Percentiles rank a stretch among this genome's conserved stretches.
phyloP scores from a whole-genome alignment of 2,113 vertebrate species.

The Rattus rattus region DNA sequence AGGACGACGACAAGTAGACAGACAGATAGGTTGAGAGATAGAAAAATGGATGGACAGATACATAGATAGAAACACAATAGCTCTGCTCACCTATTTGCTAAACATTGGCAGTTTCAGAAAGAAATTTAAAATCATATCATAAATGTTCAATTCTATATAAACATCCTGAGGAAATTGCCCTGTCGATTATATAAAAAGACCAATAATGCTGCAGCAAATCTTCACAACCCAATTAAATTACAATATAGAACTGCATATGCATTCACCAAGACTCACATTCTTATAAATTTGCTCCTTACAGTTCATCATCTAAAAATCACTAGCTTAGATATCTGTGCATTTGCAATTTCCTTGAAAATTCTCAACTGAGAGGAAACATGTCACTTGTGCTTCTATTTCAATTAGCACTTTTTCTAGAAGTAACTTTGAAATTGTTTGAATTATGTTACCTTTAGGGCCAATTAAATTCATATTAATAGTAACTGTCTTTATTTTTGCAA shows the following conservation, averaged over 20 bases:
- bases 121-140: neutral
- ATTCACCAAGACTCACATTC: neutral
- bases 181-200: neutral
- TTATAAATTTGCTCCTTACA: neutral
- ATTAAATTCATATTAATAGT: slow-evolving; percentile 47
- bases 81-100: neutral
- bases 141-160: neutral
- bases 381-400: neutral
- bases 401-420: slow-evolving; percentile 18
- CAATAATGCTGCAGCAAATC: neutral
- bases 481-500: neutral
- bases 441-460: slow-evolving; percentile 13
- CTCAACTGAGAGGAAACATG: neutral
- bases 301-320: neutral
- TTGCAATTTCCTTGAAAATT: slow-evolving; percentile 51
- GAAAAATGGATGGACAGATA: neutral
- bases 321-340: neutral
- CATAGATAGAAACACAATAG: neutral
- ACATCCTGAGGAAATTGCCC: neutral
- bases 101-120: neutral
- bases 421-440: slow-evolving; percentile 49
- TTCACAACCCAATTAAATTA: neutral
- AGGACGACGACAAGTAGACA: neutral
- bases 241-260: neutral
- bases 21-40: neutral